Evolutionary conservation across 2,888 invertebrate genomes (phyloP).

Genomic region (Nephrotoma guestfalica): DNA sequence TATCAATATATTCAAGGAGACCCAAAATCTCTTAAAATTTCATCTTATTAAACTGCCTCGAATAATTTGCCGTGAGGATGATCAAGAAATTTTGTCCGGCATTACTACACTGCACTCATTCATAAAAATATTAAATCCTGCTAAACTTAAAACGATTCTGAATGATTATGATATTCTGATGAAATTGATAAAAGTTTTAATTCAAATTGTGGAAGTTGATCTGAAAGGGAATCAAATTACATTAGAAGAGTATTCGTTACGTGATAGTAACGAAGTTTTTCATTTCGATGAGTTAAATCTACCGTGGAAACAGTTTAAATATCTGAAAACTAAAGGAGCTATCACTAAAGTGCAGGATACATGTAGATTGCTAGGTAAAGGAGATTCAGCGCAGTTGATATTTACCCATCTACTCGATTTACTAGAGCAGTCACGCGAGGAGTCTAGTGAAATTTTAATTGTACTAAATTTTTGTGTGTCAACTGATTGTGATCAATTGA

Average conservation of each 20-base stretch:
- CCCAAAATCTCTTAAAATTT: constrained; percentile 45
- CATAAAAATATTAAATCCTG: constrained; percentile 39
- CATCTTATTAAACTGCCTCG: constrained; percentile 47
- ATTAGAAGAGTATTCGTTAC: constrained; percentile 35
- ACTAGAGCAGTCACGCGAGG: constrained; percentile 35
- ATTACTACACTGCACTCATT: constrained; percentile 54
- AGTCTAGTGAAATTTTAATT: constrained; percentile 42
- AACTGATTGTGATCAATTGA: constrained; percentile 10
- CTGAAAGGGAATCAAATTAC: constrained; percentile 31
- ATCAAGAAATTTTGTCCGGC: constrained; percentile 42
- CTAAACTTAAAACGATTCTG: constrained; percentile 42
- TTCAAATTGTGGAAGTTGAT: constrained; percentile 39
- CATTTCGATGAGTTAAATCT: constrained; percentile 23
- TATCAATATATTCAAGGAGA: constrained; percentile 19
- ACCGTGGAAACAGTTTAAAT: constrained; percentile 50
- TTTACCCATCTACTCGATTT: constrained; percentile 46
- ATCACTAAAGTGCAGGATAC: constrained; percentile 35
- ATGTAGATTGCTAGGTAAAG: constrained; percentile 39
- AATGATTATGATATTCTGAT: constrained; percentile 37
- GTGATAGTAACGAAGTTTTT: constrained; percentile 29
- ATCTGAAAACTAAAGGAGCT: constrained; percentile 35
- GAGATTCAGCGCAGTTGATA: constrained; percentile 39
- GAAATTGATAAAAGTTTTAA: constrained; percentile 39
- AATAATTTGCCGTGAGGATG: constrained; percentile 49
- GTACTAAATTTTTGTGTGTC: constrained; percentile 14